Evolutionary conservation across 2,888 invertebrate genomes (phyloP).

Genomic region (Drosophila borealis): DNA sequence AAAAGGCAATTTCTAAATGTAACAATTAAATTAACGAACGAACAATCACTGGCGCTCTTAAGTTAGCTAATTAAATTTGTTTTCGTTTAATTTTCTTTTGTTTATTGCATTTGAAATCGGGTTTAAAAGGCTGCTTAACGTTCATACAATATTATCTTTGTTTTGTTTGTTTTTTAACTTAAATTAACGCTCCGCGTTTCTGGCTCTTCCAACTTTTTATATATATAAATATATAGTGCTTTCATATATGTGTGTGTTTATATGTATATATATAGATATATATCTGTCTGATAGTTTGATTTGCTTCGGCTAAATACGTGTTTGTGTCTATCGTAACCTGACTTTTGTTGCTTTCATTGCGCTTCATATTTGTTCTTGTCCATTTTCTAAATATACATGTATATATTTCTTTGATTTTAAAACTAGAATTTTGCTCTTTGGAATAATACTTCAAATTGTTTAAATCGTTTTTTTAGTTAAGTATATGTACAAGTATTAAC

Average conservation of each 20-base stretch:
- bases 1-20: background rate
- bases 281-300: slow-evolving; percentile 46
- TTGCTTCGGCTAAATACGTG: slow-evolving; percentile 39
- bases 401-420: slow-evolving; percentile 27
- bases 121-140: slow-evolving; percentile 44
- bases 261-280: slow-evolving; percentile 40
- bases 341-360: slow-evolving; percentile 64
- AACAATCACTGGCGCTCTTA: slow-evolving; percentile 16
- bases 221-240: slow-evolving; percentile 56
- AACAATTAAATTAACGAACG: background rate
- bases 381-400: slow-evolving; percentile 1
- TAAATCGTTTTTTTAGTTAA: slow-evolving; percentile 2
- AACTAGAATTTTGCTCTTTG: slow-evolving; percentile 66
- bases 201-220: slow-evolving; percentile 36
- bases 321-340: slow-evolving; percentile 61
- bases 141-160: slow-evolving; percentile 30
- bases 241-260: slow-evolving; percentile 5
- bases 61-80: slow-evolving; percentile 34
- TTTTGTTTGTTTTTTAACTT: slow-evolving; percentile 28
- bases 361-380: slow-evolving; percentile 26
- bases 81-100: slow-evolving; percentile 18
- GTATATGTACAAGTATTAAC: slow-evolving; percentile 70
- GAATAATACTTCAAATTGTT: slow-evolving; percentile 51
- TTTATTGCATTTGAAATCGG: slow-evolving; percentile 58
- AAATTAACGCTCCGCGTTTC: slow-evolving; percentile 43